phyloP scores from a whole-genome alignment of 1,140 invertebrate genomes.

The Drosophila malerkotliana region DNA sequence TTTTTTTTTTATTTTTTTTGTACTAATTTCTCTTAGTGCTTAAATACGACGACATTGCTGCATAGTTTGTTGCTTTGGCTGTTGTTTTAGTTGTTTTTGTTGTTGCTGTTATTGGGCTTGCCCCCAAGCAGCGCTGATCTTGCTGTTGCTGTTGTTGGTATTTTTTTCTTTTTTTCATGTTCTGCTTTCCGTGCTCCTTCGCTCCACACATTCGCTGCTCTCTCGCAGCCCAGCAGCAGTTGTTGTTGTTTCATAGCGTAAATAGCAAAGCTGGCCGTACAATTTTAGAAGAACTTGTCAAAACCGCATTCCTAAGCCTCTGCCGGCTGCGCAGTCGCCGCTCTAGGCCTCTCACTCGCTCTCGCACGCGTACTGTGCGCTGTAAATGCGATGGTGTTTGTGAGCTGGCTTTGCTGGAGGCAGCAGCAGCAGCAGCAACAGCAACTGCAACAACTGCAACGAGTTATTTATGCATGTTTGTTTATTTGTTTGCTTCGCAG shows the following conservation, averaged over 20 bases:
- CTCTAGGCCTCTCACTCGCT: constrained; percentile 6
- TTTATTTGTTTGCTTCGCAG: constrained; percentile 80
- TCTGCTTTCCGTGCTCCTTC: constrained; percentile 78
- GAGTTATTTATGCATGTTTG: constrained; percentile 82
- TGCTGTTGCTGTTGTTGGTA: constrained; percentile 29
- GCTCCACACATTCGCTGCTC: constrained; percentile 59
- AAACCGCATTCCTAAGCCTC: constrained; percentile 79
- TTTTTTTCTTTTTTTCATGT: constrained; percentile 54
- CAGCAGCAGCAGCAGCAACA: constrained; percentile 34
- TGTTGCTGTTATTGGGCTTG: constrained; percentile 66
- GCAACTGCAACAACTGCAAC: constrained; percentile 57
- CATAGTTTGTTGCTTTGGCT: constrained; percentile 45
- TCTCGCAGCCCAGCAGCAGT: constrained; percentile 19
- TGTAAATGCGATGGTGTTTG: constrained; percentile 17
- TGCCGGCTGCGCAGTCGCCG: constrained; percentile 50
- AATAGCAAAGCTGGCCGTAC: constrained; percentile 83
- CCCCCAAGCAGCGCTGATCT: constrained; percentile 53
- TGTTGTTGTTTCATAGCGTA: constrained; percentile 75
- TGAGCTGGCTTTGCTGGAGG: constrained; percentile 72
- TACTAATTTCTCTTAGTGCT: background rate
- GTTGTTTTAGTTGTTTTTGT: constrained; percentile 17
- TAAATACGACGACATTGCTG: constrained; percentile 42
- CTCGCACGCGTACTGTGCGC: background rate
- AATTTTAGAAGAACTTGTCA: constrained; percentile 84
- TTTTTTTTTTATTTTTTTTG: too few relatives aligned